Evolutionary conservation across 2,888 invertebrate species (phyloP).

Genomic region (Sesia apiformis): DNA sequence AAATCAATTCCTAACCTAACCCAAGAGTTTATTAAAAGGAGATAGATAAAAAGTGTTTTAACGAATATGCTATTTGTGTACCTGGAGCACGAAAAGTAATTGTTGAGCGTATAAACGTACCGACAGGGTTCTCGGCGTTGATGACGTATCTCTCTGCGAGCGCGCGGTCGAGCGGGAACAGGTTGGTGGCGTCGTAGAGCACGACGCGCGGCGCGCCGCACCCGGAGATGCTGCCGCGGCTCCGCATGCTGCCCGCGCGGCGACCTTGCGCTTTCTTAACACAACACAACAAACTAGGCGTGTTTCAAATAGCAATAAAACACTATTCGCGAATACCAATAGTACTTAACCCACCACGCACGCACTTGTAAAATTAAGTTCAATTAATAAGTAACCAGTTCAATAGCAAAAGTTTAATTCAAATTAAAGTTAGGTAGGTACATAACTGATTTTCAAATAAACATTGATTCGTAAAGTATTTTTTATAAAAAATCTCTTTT

Average conservation of each 20-base stretch:
- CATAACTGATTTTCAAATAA: no score
- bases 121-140: constrained; percentile 62
- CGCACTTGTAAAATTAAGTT: background rate
- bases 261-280: constrained; percentile 64
- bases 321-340: constrained; percentile 1
- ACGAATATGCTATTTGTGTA: no score
- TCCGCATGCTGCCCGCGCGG: constrained; percentile 59
- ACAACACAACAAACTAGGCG: background rate
- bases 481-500: no score
- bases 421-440: background rate
- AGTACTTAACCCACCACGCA: background rate
- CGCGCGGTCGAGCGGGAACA: constrained; percentile 86
- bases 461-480: no score
- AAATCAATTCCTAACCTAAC: no score
- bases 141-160: constrained; percentile 89
- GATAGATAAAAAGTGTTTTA: no score
- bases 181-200: constrained; percentile 81
- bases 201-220: constrained; percentile 76
- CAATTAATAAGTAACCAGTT: no score
- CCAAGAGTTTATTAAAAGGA: no score
- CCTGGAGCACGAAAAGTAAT: no score
- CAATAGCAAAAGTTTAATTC: no score
- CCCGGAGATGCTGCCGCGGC: constrained; percentile 61
- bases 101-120: constrained; percentile 19
- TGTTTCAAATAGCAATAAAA: background rate